A percentile compares a stretch with the other conserved stretches of the same genome.
phyloP scores from a whole-genome alignment of 2,797 vertebrate species.

The Limnodromus scolopaceus region DNA sequence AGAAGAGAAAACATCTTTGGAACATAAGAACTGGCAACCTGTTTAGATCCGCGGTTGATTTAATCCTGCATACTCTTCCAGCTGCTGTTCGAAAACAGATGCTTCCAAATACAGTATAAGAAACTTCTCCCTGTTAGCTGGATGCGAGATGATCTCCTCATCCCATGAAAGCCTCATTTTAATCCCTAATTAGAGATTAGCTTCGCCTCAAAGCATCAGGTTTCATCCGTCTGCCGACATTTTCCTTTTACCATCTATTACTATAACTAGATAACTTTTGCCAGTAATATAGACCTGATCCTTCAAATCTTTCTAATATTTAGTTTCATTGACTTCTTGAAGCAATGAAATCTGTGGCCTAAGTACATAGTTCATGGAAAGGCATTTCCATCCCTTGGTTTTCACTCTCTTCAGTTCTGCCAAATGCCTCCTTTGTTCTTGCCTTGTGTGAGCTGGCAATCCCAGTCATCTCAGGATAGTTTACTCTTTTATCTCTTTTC shows the following conservation, averaged over 20 bases:
- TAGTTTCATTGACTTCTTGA: neutral
- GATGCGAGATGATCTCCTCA: neutral
- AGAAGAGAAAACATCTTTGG: neutral
- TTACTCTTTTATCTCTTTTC: neutral
- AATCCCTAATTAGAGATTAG: slow-evolving; percentile 16
- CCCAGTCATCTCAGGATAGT: neutral
- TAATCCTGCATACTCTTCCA: neutral
- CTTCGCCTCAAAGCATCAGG: neutral
- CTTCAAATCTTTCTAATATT: neutral
- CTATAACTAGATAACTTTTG: neutral
- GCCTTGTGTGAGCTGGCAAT: neutral
- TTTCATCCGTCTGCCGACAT: neutral
- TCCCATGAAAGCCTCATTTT: slow-evolving; percentile 2
- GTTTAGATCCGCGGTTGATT: neutral
- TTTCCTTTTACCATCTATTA: neutral
- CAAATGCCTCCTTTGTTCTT: neutral
- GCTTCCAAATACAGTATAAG: neutral
- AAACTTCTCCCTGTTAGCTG: neutral
- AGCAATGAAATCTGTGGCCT: neutral
- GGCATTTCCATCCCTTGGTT: neutral
- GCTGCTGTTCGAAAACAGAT: slow-evolving; percentile 36
- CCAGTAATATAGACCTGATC: neutral
- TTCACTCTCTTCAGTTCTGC: neutral
- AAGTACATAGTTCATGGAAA: neutral
- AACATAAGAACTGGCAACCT: neutral